These are phyloP conservation scores for Sebastes miniatus DNA, from an alignment of 2,797 vertebrate species.

Conservation along the genomic window DNA sequence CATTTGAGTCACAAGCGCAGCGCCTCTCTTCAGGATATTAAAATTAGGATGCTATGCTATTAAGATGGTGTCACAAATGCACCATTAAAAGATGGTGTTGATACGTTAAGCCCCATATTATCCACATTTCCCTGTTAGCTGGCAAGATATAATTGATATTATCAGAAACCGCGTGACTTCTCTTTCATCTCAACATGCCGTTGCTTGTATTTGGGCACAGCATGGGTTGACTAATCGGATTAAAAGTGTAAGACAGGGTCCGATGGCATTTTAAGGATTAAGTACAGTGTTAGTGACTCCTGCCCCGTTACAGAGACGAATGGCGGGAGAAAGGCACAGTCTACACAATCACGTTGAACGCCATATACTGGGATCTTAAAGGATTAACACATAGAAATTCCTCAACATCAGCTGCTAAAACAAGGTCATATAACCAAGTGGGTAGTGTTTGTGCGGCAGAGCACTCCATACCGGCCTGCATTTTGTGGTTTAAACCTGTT, in stretches of 20 bases:
- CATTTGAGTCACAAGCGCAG: background rate
- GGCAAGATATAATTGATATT: slow-evolving; percentile 44
- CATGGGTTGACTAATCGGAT: slow-evolving; percentile 67
- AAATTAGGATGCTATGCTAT: slow-evolving; percentile 28
- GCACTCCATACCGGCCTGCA: slow-evolving; percentile 1
- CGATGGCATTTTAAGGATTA: slow-evolving; percentile 67
- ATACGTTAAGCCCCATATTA: slow-evolving; percentile 45
- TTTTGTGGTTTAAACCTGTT: slow-evolving; percentile 16
- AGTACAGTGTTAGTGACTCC: slow-evolving; percentile 45
- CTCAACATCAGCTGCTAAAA: slow-evolving; percentile 41
- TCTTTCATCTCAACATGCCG: slow-evolving; percentile 43
- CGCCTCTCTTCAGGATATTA: slow-evolving; percentile 15
- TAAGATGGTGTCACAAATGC: slow-evolving; percentile 23
- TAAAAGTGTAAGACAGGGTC: slow-evolving; percentile 63
- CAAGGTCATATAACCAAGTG: slow-evolving; percentile 44
- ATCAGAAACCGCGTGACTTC: slow-evolving; percentile 44
- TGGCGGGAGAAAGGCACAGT: slow-evolving; percentile 12
- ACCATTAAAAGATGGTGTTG: slow-evolving; percentile 12
- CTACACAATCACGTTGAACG: slow-evolving; percentile 26
- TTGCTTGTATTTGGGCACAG: slow-evolving; percentile 40
- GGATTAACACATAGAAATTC: slow-evolving; percentile 47
- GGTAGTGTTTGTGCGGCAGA: background rate
- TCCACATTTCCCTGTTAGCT: slow-evolving; percentile 38
- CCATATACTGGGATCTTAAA: slow-evolving; percentile 34
- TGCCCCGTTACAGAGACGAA: slow-evolving; percentile 25